phyloP scores from a whole-genome alignment of 2,113 vertebrate species.

The Dromaius novaehollandiae region DNA sequence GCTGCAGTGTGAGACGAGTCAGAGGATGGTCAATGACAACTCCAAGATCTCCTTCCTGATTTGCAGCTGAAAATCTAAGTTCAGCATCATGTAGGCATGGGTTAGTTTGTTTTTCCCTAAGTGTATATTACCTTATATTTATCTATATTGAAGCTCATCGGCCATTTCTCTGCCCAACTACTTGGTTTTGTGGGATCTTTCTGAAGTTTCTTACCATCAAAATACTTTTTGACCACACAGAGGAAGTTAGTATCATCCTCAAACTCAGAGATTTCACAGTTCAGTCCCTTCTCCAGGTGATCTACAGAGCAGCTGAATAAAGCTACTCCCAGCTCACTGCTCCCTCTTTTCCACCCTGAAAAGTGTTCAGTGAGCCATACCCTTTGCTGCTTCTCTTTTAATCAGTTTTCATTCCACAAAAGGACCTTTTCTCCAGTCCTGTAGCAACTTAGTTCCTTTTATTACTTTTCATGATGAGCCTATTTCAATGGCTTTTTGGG shows the following conservation, averaged over 20 bases:
- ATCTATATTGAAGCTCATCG: background rate
- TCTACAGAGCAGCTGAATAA: background rate
- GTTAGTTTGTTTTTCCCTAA: background rate
- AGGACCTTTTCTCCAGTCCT: background rate
- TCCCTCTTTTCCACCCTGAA: background rate
- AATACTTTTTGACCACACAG: background rate
- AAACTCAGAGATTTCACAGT: background rate
- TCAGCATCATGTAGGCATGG: background rate
- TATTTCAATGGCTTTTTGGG: background rate
- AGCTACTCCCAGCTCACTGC: background rate
- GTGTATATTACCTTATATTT: background rate
- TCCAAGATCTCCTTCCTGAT: background rate
- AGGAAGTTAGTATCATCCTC: background rate
- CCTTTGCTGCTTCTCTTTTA: background rate
- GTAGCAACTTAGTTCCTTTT: background rate
- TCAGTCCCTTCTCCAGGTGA: background rate
- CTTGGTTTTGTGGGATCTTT: background rate
- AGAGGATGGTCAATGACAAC: background rate
- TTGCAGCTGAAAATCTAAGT: background rate
- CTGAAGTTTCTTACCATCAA: background rate
- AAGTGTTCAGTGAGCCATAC: rapidly evolving
- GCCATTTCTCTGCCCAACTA: background rate
- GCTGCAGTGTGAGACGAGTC: background rate
- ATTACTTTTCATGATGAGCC: background rate
- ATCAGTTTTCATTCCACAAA: background rate